These are phyloP conservation scores for Heterotis niloticus DNA, from an alignment of 2,113 vertebrate genomes.

Conservation along the genomic window DNA sequence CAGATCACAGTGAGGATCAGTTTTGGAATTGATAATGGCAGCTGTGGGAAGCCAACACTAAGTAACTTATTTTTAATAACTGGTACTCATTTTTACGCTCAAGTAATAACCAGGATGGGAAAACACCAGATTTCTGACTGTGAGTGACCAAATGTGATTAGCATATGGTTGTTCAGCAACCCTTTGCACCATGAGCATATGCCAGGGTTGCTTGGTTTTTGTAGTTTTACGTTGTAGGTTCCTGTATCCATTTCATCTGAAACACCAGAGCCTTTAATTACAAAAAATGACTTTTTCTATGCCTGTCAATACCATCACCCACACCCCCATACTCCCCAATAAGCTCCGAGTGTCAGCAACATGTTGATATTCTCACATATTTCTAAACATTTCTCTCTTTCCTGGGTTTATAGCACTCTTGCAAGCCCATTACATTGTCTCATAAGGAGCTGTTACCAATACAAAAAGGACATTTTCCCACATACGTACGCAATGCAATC, in stretches of 20 bases:
- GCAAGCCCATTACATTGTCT: constrained; percentile 37
- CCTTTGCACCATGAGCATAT: not conserved
- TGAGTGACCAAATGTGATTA: too few species aligned
- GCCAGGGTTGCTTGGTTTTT: not conserved
- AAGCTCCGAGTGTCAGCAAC: constrained; percentile 25
- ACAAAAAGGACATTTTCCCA: constrained; percentile 38
- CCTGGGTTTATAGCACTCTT: constrained; percentile 34
- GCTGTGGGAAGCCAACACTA: too few species aligned
- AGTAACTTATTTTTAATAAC: too few species aligned
- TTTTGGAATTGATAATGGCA: too few species aligned
- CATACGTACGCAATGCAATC: constrained; percentile 21
- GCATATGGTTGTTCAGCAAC: not conserved
- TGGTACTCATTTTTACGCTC: too few species aligned
- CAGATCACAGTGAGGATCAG: too few species aligned
- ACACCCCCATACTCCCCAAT: constrained; percentile 15
- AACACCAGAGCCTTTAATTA: constrained; percentile 25
- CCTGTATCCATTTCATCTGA: not conserved
- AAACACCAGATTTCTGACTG: too few species aligned
- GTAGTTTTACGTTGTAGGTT: too few species aligned
- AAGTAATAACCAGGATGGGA: too few species aligned
- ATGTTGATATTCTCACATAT: constrained; percentile 32
- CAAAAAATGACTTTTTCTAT: constrained; percentile 19
- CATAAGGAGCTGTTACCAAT: constrained; percentile 39
- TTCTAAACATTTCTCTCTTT: constrained; percentile 8
- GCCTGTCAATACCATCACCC: not conserved